phyloP scores from a whole-genome alignment of 2,113 vertebrate genomes.

The Chaetodon trifascialis region DNA sequence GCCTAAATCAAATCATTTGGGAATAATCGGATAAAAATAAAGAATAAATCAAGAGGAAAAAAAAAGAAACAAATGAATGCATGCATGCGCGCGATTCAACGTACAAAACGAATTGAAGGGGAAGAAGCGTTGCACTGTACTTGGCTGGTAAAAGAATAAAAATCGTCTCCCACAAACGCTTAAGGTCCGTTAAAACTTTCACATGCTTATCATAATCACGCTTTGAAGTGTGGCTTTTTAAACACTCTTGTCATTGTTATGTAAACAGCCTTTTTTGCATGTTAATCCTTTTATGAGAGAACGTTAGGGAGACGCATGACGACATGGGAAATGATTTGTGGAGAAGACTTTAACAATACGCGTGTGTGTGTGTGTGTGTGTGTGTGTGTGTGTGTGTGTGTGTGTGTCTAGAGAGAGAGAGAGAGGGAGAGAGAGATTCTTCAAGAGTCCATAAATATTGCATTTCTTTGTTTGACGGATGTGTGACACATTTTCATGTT shows the following conservation, averaged over 20 bases:
- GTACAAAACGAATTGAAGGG: not conserved
- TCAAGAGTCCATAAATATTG: slow-evolving; percentile 82
- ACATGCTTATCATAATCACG: slow-evolving; percentile 58
- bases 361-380: slow-evolving; percentile 35
- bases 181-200: slow-evolving; percentile 41
- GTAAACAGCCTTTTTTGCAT: slow-evolving; percentile 75
- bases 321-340: slow-evolving; percentile 73
- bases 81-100: not conserved
- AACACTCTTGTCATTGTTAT: slow-evolving; percentile 73
- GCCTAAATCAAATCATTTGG: not conserved
- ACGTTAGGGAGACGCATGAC: slow-evolving; percentile 65
- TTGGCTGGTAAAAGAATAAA: not conserved
- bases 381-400: slow-evolving; percentile 21
- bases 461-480: slow-evolving; percentile 81
- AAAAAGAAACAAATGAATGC: not conserved
- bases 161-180: slow-evolving; percentile 5
- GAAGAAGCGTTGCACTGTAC: not conserved
- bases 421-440: slow-evolving; percentile 53
- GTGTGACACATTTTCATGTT: slow-evolving; percentile 83
- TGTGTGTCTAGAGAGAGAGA: not conserved
- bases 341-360: slow-evolving; percentile 59
- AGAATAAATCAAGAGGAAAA: not conserved
- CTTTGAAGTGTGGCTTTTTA: slow-evolving; percentile 60
- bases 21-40: not conserved
- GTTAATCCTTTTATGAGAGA: slow-evolving; percentile 75